Evolutionary conservation across 2,888 invertebrate species (phyloP).

Genomic region (Adelognathus sp.): DNA sequence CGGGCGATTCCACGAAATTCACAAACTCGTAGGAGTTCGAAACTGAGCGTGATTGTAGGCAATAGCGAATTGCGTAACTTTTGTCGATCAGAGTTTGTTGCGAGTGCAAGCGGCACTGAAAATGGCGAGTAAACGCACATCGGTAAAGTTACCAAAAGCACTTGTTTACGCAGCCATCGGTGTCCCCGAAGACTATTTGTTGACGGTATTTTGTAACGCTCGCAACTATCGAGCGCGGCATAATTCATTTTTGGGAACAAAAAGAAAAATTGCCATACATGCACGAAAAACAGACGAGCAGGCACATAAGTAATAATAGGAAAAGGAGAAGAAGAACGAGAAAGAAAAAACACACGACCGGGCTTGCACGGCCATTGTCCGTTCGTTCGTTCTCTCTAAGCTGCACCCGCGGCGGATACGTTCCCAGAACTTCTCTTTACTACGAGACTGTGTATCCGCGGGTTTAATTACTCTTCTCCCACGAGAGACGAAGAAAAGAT

Average conservation of each 20-base stretch:
- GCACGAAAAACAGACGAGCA: neutral
- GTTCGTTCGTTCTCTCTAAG: constrained; percentile 35
- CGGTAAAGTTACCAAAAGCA: too few species aligned
- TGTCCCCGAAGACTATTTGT: neutral
- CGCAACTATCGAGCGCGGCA: neutral
- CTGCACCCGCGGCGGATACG: constrained; percentile 40
- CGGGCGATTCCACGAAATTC: constrained; percentile 38
- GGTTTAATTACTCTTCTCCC: constrained; percentile 62
- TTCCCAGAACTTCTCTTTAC: constrained; percentile 58
- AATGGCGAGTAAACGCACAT: too few species aligned
- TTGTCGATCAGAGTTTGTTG: constrained; percentile 11
- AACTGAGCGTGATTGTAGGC: neutral
- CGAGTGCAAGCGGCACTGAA: neutral
- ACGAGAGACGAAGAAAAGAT: constrained; percentile 43
- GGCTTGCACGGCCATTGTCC: constrained; percentile 47
- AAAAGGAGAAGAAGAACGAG: neutral
- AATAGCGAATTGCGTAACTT: neutral
- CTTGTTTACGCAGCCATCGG: neutral
- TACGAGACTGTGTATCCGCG: constrained; percentile 40
- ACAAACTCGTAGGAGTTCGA: constrained; percentile 7
- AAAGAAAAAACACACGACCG: constrained; percentile 31
- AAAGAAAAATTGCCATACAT: constrained; percentile 9
- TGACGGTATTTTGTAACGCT: neutral
- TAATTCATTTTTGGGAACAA: constrained; percentile 7
- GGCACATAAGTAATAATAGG: neutral